These are phyloP conservation scores for Agelaius phoeniceus DNA, from an alignment of 2,113 vertebrate species.

Conservation along the genomic window DNA sequence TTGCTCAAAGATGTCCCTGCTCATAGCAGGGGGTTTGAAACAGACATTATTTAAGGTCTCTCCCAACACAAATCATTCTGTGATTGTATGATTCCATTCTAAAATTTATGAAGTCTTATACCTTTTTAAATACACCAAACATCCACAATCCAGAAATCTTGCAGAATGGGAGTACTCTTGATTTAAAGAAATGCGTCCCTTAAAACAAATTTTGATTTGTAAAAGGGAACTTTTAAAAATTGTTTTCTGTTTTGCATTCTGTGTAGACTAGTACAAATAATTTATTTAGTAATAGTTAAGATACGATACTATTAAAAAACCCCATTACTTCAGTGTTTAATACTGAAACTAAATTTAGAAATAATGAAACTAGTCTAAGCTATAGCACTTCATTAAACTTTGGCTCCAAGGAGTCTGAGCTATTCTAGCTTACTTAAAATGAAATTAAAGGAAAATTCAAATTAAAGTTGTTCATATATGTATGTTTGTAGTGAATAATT, in stretches of 20 bases:
- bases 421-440: background rate
- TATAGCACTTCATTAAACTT: background rate
- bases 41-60: background rate
- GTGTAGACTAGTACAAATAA: background rate
- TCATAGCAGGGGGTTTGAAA: fast-evolving
- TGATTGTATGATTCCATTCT: background rate
- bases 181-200: background rate
- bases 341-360: conserved; percentile 17
- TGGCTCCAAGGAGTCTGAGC: conserved; percentile 14
- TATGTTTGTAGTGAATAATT: background rate
- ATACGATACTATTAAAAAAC: background rate
- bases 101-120: background rate
- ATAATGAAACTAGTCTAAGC: background rate
- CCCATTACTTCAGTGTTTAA: background rate
- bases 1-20: background rate
- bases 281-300: background rate
- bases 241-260: background rate
- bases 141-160: background rate
- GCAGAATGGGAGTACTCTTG: background rate
- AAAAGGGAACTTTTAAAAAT: background rate
- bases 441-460: background rate
- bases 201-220: background rate
- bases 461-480: background rate
- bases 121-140: background rate
- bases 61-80: background rate